phyloP scores from a whole-genome alignment of 2,888 invertebrate species.

The Parasteatoda lunata region DNA sequence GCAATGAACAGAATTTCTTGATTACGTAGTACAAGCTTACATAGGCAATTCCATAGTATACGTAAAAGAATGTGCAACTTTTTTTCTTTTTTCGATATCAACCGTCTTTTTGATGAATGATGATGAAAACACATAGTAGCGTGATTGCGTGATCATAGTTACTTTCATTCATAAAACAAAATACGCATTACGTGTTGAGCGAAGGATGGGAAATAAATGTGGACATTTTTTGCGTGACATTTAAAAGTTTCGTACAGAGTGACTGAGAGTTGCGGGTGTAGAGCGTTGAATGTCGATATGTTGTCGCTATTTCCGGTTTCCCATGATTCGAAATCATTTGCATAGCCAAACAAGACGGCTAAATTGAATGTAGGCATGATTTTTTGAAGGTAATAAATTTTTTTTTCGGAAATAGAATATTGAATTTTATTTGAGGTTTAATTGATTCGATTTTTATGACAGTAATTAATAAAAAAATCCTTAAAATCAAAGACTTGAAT shows the following conservation, averaged over 20 bases:
- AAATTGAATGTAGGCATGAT: slow-evolving; percentile 41
- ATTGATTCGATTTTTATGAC: too few species aligned
- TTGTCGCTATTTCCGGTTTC: slow-evolving; percentile 49
- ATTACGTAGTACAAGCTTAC: too few species aligned
- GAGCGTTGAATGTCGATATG: slow-evolving; percentile 45
- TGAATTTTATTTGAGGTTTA: too few species aligned
- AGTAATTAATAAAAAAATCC: too few species aligned
- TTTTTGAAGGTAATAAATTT: too few species aligned
- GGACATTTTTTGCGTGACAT: slow-evolving; percentile 41
- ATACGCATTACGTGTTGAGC: neutral
- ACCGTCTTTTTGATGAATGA: neutral
- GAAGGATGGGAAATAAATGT: slow-evolving; percentile 6
- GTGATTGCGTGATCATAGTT: slow-evolving; percentile 46
- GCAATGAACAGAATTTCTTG: too few species aligned
- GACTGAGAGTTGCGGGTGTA: neutral
- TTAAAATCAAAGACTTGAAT: too few species aligned
- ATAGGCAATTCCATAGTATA: neutral
- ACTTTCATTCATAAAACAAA: slow-evolving; percentile 39
- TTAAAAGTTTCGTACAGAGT: slow-evolving; percentile 14
- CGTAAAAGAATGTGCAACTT: neutral
- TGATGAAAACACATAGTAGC: slow-evolving; percentile 3
- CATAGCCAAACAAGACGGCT: slow-evolving; percentile 3
- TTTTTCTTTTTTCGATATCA: neutral
- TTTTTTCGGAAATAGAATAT: too few species aligned
- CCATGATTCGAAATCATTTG: slow-evolving; percentile 16